Evolutionary conservation across 2,888 invertebrate species (phyloP), one percentile per base, ranked within the genome.

Genomic region (Blastobasis adustella): DNA sequence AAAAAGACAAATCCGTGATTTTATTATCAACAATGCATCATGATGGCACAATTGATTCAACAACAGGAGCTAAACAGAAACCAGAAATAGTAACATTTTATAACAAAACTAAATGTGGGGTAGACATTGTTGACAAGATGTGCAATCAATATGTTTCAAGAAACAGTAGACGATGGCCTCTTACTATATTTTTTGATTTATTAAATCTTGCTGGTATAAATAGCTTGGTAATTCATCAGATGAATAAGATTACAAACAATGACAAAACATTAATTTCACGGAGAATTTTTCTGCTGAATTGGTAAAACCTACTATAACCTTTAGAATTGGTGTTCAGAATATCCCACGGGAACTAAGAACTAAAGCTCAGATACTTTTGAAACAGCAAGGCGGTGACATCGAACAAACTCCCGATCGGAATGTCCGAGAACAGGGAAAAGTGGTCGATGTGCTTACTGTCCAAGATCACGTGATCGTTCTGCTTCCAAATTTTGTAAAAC

Each of bases 1-100:
- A 65, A 53, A 58, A 58, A 56, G 58, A 60, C 45, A 69, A 70
- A 57, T 59, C 62, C 53, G 65, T 71, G 37, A 36, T 67, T 42
- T 49, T 64, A 41, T 47, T 72, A 54, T 71, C 69, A 46, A 60
- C 58, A 9, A 44, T 68, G 44, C 67, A 71, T 54, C 61, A 64
- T 56, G 62, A 65, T 51, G 51, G 1, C 67, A 70, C 6, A 8
- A 47, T 47, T 10, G 47, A 47, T 40, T 4, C 5, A 7, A 4
- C 4, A 6, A 47, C 40, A 6, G 40, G 10, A 10, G 47, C n/a
- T 9, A 47, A 47, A 10, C 10, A 23, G 5, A 44, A 50, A 23
- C 45, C 49, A 4, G 43, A 43, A 42, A 43, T 49, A 5, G 39
- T 49, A 10, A 49, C 49, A 4, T 49, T 49, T 44, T 49, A 49